Evolutionary conservation across 92 coral and sea anemone genomes (phyloP), one percentile per base, ranked within the genome.

Genomic region (Anthopleura xanthogrammica): DNA sequence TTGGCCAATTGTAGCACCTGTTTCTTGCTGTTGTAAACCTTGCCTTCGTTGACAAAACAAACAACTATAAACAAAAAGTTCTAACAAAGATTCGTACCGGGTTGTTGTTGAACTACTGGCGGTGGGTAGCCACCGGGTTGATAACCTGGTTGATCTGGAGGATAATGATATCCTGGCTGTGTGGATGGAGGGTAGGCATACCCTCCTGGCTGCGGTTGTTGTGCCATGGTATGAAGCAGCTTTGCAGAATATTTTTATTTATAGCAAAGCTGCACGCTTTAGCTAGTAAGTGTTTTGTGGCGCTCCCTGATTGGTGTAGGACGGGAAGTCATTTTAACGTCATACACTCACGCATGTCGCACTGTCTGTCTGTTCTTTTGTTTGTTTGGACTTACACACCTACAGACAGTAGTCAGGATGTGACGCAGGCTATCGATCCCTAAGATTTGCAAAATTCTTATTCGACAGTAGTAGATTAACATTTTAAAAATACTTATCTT

Each of bases 21-120:
- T 54, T 54, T 11, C 0, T 12, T 54, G 36, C 36, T 54, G 58
- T 46, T 2, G 11, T 54, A 12, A 14, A 11, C 17, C 58, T 9
- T 46, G 58, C 58, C 16, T 12, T 11, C 10, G 11, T 9, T 54
- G 14, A 11, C 58, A 14, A 54, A 54, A 54, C 58, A 54, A 54
- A 12, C 58, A 54, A 14, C 58, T 54, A 54, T 1, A 54, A 54
- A 54, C 58, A 54, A 54, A 2, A 54, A 11, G 13, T 9, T 2
- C 11, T 54, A 57, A 19, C 7, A 68, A 39, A 72, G 19, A 39
- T 36, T 36, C 16, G 19, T 36, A 22, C 77, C 92, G 7, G 91
- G 92, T 76, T 92, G 90, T 41, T 92, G 95, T 81, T 86, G 89
- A 12, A 86, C 86, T 7, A 86, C 89, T 22, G 94, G 89, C 39